Percentiles rank a stretch among this genome's conserved stretches.
phyloP scores from a whole-genome alignment of 35 echinoderm and acorn worm species.

The Ophioderma brevispina region DNA sequence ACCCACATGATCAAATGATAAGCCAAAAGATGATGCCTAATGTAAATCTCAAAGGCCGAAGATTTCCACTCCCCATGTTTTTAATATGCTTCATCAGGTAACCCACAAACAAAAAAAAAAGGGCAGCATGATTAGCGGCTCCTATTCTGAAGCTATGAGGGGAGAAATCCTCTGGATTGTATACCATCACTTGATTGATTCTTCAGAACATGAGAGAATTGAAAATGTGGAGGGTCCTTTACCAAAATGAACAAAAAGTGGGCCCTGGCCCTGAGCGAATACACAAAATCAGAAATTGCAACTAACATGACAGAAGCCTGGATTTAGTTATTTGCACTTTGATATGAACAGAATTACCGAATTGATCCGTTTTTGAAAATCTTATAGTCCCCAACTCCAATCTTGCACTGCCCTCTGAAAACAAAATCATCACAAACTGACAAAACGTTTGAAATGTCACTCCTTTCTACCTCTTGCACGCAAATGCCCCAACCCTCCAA shows the following conservation, averaged over 20 bases:
- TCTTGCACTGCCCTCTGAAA: background rate
- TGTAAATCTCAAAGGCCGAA: background rate
- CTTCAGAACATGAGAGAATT: background rate
- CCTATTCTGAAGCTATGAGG: background rate
- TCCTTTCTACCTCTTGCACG: background rate
- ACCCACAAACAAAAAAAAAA: too few species aligned
- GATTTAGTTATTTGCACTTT: background rate
- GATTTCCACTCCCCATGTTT: conserved; percentile 1
- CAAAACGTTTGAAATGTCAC: background rate
- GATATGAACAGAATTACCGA: background rate
- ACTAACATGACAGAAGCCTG: background rate
- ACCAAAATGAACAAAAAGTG: background rate
- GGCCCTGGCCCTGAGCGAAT: background rate
- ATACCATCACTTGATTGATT: background rate
- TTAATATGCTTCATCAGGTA: background rate
- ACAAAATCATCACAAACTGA: background rate
- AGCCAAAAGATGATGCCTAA: background rate
- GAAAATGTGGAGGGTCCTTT: background rate
- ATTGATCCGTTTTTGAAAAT: background rate
- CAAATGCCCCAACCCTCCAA: background rate
- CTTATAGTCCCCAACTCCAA: background rate
- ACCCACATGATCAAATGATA: too few species aligned
- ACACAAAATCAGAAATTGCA: background rate
- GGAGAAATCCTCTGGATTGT: background rate
- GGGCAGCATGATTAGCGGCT: background rate